Evolutionary conservation across 2,888 invertebrate species (phyloP), one percentile per base, ranked within the genome.

Genomic region (Archips xylosteana): DNA sequence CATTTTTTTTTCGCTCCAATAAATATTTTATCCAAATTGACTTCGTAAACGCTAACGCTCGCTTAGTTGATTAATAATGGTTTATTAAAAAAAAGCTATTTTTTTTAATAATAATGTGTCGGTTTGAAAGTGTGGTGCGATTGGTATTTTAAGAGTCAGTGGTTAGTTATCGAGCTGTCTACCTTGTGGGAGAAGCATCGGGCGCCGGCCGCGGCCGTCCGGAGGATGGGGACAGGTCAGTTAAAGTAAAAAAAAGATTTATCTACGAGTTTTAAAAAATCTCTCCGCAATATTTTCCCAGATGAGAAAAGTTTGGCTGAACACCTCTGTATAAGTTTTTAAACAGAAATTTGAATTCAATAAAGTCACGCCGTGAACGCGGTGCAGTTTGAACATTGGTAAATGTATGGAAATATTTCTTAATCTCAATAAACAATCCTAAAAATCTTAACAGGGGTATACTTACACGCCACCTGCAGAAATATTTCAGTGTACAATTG

Each of bases 151-250:
- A 70, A 74, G 77, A 79, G 74, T 75, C 60, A 57, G 66, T 75
- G 72, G 60, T 57, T 77, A 87, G 81, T 79, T 78, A 80, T 82
- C 91, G 94, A 87, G 87, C 94, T 95, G 94, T 94, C 94, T 85
- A 88, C 95, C 77, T 94, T 96, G 89, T 96, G 96, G 96, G 95
- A 95, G 80, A 95, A 95, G 84, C 95, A 95, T 82, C 95, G 96
- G 93, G 85, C 94, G 89, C 95, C 95, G 84, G 85, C 94, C 92
- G 91, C 89, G 89, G 90, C 92, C 80, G 95, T 96, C 89, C 96
- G 96, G 85, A 96, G 96, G 86, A 96, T 96, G 96, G 96, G 96
- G 80, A 96, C 96, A 95, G 96, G 96, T 96, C 87, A 94, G 92
- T 85, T 12, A 23, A 42, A 15, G 5, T 64, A 3, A 42, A 42